A percentile compares a stretch with the other conserved stretches of the same genome.
Conservation (phyloP, 2,797 vertebrate genomes). For the Anisognathus igniventris region DNA sequence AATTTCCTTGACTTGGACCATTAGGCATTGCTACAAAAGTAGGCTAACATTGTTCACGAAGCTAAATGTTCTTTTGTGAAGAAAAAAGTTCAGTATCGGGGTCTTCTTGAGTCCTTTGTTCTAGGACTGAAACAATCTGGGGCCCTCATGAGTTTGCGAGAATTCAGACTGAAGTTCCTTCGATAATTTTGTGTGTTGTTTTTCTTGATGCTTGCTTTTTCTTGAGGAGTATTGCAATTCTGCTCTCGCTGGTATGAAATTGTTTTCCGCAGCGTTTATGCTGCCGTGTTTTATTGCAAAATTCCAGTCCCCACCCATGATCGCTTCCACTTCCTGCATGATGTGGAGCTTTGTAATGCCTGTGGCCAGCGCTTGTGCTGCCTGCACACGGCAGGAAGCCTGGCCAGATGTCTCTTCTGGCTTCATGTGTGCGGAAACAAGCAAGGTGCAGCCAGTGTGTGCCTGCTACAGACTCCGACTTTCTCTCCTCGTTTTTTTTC, state of each 20-base stretch:
- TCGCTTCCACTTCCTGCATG: background rate
- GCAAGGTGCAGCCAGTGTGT: background rate
- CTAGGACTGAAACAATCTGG: background rate
- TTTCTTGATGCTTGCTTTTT: background rate
- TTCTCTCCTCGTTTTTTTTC: background rate
- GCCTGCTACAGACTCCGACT: background rate
- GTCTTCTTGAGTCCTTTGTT: background rate
- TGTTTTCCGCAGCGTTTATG: background rate
- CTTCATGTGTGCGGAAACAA: rapidly evolving
- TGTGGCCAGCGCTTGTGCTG: background rate
- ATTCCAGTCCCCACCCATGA: background rate
- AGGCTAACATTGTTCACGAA: background rate
- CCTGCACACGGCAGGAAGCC: background rate
- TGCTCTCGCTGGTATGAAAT: background rate
- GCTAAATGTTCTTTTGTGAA: background rate
- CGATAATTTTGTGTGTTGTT: background rate
- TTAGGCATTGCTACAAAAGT: background rate
- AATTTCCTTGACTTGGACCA: background rate
- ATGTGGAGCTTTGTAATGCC: background rate
- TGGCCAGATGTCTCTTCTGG: background rate
- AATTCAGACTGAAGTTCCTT: background rate
- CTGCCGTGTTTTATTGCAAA: background rate
- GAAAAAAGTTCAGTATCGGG: background rate
- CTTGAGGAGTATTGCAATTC: background rate
- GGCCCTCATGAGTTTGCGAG: background rate